Conservation (phyloP, 2,888 invertebrate genomes). For the Dolichopus griseipennis region DNA sequence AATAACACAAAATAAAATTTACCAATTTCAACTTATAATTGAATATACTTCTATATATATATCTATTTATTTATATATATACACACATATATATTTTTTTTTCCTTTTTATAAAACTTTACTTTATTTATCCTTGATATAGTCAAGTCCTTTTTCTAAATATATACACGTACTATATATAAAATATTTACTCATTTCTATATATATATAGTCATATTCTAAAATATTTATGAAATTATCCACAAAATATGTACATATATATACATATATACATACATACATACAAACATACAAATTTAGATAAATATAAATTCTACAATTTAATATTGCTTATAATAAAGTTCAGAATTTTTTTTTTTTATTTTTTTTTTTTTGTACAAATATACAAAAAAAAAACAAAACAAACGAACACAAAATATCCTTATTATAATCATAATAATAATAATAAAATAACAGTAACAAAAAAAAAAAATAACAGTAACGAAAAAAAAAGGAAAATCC, state of each 20-base stretch:
- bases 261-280: too few species aligned
- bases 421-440: not conserved
- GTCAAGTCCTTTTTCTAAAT: not conserved
- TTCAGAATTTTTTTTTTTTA: not conserved
- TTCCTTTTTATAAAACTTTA: too few species aligned
- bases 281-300: too few species aligned
- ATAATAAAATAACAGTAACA: not conserved
- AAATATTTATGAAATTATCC: too few species aligned
- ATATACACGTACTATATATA: not conserved
- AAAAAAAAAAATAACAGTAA: not conserved
- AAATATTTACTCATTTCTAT: not conserved
- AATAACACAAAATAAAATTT: not conserved
- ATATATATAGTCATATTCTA: not conserved
- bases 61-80: too few species aligned
- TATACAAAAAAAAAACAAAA: too few species aligned
- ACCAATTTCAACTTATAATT: not conserved
- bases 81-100: too few species aligned
- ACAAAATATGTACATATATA: too few species aligned
- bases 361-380: not conserved
- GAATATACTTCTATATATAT: too few species aligned
- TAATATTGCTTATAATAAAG: conserved; percentile 6
- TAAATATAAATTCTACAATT: conserved; percentile 2
- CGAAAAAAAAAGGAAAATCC: not conserved
- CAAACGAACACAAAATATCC: not conserved
- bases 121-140: not conserved